Evolutionary conservation across 2,797 vertebrate species (phyloP).

Genomic region (Propithecus deckenii): DNA sequence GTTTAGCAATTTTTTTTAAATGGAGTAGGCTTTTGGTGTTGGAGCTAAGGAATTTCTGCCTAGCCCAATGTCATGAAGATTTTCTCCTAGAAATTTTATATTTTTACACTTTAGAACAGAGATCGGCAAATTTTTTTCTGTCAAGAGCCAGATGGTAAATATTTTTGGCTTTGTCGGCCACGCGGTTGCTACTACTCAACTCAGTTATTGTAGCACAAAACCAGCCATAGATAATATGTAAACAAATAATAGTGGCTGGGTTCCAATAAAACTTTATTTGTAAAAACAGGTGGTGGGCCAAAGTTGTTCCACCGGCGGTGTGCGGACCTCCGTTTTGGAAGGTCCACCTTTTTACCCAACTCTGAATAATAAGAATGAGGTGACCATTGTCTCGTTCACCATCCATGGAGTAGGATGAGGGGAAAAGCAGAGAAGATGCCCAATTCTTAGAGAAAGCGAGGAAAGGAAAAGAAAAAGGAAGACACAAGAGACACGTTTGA

Average conservation of each 20-base stretch:
- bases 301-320: not conserved
- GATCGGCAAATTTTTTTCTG: not conserved
- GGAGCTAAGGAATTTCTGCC: constrained; percentile 26
- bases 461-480: not conserved
- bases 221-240: not conserved
- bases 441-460: not conserved
- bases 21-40: not conserved
- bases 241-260: not conserved
- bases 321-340: not conserved
- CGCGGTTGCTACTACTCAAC: not conserved
- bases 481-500: not conserved
- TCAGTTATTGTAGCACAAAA: not conserved
- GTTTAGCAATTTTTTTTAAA: not conserved
- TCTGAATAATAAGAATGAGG: not conserved
- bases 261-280: constrained; percentile 52
- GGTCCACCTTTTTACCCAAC: not conserved
- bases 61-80: not conserved
- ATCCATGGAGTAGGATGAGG: not conserved
- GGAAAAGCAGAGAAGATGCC: not conserved
- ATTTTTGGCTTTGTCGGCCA: not conserved
- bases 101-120: constrained; percentile 41
- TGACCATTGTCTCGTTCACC: not conserved
- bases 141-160: constrained; percentile 49
- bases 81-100: constrained; percentile 14
- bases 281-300: not conserved